A percentile compares a stretch with the other conserved stretches of the same genome.
phyloP scores from a whole-genome alignment of 2,113 vertebrate species.

The Strigops habroptila region DNA sequence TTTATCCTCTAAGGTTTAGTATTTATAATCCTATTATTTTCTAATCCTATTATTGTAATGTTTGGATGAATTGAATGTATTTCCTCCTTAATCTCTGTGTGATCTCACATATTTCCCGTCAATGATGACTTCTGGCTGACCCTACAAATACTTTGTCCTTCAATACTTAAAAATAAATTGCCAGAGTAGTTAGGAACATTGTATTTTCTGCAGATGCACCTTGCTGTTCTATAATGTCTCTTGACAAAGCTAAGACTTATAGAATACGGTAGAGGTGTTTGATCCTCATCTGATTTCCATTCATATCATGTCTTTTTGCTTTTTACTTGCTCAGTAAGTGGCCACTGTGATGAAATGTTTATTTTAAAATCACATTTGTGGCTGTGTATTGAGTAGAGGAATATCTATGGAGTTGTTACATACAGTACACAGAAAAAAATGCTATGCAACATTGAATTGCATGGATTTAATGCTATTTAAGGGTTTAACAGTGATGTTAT shows the following conservation, averaged over 20 bases:
- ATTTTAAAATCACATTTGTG: conserved; percentile 38
- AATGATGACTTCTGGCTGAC: conserved; percentile 84
- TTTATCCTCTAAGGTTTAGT: conserved; percentile 67
- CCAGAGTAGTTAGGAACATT: not conserved
- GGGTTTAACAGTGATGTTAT: conserved; percentile 69
- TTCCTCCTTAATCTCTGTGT: conserved; percentile 83
- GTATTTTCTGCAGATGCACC: conserved; percentile 15
- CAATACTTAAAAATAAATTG: conserved; percentile 47
- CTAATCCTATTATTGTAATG: conserved; percentile 91
- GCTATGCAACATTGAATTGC: conserved; percentile 56
- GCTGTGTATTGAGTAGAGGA: not conserved
- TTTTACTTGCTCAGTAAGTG: not conserved
- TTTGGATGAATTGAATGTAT: conserved; percentile 88
- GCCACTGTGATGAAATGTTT: not conserved
- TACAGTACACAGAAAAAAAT: conserved; percentile 31
- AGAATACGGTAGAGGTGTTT: not conserved
- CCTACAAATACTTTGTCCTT: conserved; percentile 77
- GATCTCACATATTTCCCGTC: conserved; percentile 71
- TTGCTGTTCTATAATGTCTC: conserved; percentile 8
- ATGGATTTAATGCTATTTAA: conserved; percentile 69
- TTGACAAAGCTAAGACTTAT: not conserved
- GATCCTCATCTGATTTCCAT: not conserved
- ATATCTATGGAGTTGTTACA: conserved; percentile 41
- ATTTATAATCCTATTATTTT: conserved; percentile 78
- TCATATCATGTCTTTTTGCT: not conserved